Evolutionary conservation across 2,888 invertebrate genomes (phyloP).

Genomic region (Thymelicus acteon): DNA sequence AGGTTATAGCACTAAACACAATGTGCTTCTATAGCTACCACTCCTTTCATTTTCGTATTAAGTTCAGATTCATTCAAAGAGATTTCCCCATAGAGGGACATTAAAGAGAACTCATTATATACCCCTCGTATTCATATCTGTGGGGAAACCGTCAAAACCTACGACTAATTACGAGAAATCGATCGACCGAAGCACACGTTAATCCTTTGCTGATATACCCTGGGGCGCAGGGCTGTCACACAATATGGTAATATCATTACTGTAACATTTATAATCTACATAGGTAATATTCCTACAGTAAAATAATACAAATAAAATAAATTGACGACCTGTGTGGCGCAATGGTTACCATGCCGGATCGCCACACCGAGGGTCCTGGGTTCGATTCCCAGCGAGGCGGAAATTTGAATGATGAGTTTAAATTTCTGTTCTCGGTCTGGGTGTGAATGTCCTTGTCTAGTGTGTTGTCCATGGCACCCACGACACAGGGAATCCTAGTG

Average conservation of each 20-base stretch:
- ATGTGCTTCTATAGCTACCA: neutral
- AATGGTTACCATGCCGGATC: too few relatives aligned
- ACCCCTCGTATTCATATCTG: constrained; percentile 25
- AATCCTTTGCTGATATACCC: constrained; percentile 35
- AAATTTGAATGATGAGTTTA: too few relatives aligned
- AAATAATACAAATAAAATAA: too few relatives aligned
- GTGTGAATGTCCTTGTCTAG: too few relatives aligned
- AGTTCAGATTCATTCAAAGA: neutral
- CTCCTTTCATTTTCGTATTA: constrained; percentile 2
- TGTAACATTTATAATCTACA: too few relatives aligned
- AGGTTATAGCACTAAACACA: neutral
- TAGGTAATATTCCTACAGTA: too few relatives aligned
- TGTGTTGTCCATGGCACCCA: too few relatives aligned
- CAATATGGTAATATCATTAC: neutral
- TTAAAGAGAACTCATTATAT: constrained; percentile 17
- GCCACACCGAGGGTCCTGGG: too few relatives aligned
- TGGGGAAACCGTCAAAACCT: constrained; percentile 32
- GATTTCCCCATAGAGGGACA: constrained; percentile 2
- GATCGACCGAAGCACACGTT: constrained; percentile 30
- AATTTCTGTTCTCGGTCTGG: too few relatives aligned
- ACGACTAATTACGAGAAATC: constrained; percentile 37
- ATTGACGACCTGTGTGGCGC: too few relatives aligned
- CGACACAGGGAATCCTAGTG: too few relatives aligned
- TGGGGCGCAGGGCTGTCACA: constrained; percentile 6
- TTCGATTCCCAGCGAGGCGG: too few relatives aligned